Conservation (phyloP, 2,797 vertebrate genomes). For the Danio kyathit region DNA sequence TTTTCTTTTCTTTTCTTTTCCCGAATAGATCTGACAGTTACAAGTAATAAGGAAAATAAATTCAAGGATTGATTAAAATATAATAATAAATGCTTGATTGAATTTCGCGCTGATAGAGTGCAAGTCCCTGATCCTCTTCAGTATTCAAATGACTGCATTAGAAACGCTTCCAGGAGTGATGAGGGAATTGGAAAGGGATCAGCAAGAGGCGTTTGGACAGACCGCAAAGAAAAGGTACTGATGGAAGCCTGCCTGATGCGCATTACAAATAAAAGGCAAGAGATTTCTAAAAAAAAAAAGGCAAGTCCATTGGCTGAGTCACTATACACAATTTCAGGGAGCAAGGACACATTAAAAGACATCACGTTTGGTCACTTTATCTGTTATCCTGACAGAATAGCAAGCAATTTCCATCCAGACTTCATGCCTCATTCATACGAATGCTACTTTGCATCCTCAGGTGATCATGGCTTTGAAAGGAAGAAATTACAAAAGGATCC, state of each 20-base stretch:
- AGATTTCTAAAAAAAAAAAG: neutral
- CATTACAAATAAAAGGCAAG: neutral
- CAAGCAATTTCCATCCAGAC: neutral
- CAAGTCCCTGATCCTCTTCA: slow-evolving; percentile 56
- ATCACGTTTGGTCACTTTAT: slow-evolving; percentile 11
- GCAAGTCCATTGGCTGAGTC: neutral
- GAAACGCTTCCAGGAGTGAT: slow-evolving; percentile 25
- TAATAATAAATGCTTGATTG: slow-evolving; percentile 62
- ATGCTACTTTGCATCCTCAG: slow-evolving; percentile 73
- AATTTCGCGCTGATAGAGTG: slow-evolving; percentile 61
- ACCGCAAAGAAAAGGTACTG: neutral
- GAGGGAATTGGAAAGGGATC: slow-evolving; percentile 10
- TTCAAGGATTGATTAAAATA: slow-evolving; percentile 60
- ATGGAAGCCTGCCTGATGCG: neutral
- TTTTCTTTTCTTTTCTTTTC: slow-evolving; percentile 31
- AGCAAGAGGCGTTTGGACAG: neutral
- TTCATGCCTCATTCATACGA: slow-evolving; percentile 52
- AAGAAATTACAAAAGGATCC: slow-evolving; percentile 53
- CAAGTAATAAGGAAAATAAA: slow-evolving; percentile 63
- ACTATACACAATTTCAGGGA: neutral
- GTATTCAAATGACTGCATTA: slow-evolving; percentile 58
- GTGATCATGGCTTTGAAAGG: slow-evolving; percentile 57
- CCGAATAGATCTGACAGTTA: slow-evolving; percentile 54
- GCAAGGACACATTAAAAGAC: neutral
- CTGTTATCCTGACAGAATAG: slow-evolving; percentile 5